Percentiles rank a stretch among this genome's conserved stretches.
Evolutionary conservation across 2,888 invertebrate species (phyloP).

Genomic region (Tyria jacobaeae): DNA sequence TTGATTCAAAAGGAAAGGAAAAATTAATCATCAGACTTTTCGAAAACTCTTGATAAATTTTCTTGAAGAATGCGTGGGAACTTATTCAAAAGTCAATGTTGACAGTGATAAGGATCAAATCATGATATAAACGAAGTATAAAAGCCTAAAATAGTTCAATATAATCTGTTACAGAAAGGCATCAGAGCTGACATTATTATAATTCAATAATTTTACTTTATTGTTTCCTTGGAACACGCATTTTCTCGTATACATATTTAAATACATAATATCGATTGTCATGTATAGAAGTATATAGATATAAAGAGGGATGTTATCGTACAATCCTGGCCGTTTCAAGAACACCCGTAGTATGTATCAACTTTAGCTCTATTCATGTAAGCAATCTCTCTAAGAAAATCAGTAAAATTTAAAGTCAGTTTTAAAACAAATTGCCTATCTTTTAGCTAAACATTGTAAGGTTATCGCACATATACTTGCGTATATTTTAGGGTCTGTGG

Average conservation of each 20-base stretch:
- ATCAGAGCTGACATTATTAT: neutral
- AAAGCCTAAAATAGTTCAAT: neutral
- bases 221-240: no score
- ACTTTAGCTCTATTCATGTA: neutral
- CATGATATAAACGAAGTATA: neutral
- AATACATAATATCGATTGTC: neutral
- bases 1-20: neutral
- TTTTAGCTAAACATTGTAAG: no score
- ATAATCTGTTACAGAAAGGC: neutral
- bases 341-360: neutral
- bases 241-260: neutral
- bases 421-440: no score
- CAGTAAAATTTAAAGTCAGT: neutral
- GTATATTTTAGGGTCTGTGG: no score
- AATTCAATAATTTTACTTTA: no score
- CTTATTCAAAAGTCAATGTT: neutral
- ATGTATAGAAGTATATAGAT: neutral
- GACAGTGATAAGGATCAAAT: neutral
- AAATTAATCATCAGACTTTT: neutral
- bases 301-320: neutral
- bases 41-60: neutral
- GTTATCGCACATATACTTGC: no score
- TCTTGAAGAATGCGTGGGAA: neutral
- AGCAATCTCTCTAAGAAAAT: no score
- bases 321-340: neutral